A percentile compares a stretch with the other conserved stretches of the same genome.
phyloP scores from a whole-genome alignment of 2,797 vertebrate species.

The Okamejei kenojei region DNA sequence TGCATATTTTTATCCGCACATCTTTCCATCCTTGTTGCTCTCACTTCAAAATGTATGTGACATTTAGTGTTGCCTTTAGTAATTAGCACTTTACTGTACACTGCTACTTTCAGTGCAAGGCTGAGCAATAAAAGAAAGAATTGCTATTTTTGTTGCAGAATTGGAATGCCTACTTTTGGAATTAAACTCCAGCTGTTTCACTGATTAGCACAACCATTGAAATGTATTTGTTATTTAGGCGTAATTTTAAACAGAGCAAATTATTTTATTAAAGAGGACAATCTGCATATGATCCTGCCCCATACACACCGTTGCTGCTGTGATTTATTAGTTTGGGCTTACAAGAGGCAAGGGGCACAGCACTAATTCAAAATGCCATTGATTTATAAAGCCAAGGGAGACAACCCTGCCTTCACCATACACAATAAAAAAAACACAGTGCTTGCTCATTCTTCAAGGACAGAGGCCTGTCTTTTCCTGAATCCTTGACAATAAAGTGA shows the following conservation, averaged over 20 bases:
- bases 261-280: neutral
- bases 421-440: neutral
- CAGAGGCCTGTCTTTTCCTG: slow-evolving; percentile 32
- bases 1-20: neutral
- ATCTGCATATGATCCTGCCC: neutral
- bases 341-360: neutral
- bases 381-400: slow-evolving; percentile 43
- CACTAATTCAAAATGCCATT: slow-evolving; percentile 44
- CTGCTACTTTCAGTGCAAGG: neutral
- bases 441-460: slow-evolving; percentile 41
- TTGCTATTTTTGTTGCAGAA: neutral
- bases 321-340: slow-evolving; percentile 42
- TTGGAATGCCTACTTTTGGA: no score
- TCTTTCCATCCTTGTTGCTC: neutral
- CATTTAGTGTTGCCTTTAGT: neutral
- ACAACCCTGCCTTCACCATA: slow-evolving; percentile 34
- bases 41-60: neutral
- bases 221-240: slow-evolving; percentile 27
- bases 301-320: slow-evolving; percentile 31
- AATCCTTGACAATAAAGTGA: slow-evolving; percentile 38
- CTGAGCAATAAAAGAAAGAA: neutral
- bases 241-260: neutral
- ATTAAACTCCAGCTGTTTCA: neutral
- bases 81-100: slow-evolving; percentile 7
- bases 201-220: neutral